Base-by-base conservation (phyloP, 1,140 invertebrate species). In the Eupristina koningsbergeri region DNA sequence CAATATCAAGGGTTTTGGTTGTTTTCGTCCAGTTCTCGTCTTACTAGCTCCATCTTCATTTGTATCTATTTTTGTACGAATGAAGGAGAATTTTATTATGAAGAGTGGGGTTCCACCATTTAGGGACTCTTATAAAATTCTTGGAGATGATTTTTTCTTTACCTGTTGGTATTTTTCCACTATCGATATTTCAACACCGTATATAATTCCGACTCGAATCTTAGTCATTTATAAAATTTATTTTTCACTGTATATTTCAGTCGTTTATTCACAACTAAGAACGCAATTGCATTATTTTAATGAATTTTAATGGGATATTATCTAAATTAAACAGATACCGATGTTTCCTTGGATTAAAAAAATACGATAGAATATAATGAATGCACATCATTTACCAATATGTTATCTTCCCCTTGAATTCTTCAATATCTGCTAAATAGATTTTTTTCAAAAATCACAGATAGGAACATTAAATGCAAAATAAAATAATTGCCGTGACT, bases 101-200 rank as follows among this genome's bases (percentile, higher is more conserved):
- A 71, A 39, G 36, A 41, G 39, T 41, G 5, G 36, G 29, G 17
- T n/a, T 71, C 0, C 36, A 19, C 19, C 26, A 17, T 41, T 11
- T 41, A 41, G 22, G 29, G 36, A 7, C 36, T 71, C 67, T 41
- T 71, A 71, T 71, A 71, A 71, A 41, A 71, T 71, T 26, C 36
- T 19, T 26, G 39, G 19, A 41, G 36, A 15, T 71, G 34, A 39
- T 69, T 69, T 71, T 39, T 41, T 71, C 36, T 71, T 6, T 71
- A 71, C 36, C 67, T n/a, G 67, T 22, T n/a, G 36, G 17, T 71
- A 41, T 71, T 71, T 71, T 41, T 71, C 64, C 64, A 41, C 36
- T 71, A 71, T 41, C 9, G 19, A 41, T 19, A 36, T 67, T 39
- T 67, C 29, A 31, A 36, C 34, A n/a, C 64, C 2, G 41, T 39